Evolutionary conservation across 2,888 invertebrate species (phyloP).

Genomic region (Pollenia amentaria): DNA sequence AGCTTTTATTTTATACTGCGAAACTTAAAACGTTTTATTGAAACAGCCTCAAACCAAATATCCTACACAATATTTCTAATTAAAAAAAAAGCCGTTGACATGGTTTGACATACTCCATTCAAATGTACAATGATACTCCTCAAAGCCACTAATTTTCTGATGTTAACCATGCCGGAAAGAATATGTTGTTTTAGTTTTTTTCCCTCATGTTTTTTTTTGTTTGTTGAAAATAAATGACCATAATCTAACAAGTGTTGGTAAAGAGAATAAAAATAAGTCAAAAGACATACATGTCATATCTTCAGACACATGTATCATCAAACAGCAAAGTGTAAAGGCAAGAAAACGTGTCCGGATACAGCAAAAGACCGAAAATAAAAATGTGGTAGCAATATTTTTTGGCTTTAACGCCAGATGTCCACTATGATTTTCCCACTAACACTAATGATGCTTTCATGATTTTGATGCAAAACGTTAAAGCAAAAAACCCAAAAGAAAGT

Average conservation of each 20-base stretch:
- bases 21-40: no score
- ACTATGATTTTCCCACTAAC: constrained; percentile 39
- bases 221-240: constrained; percentile 48
- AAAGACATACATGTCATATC: constrained; percentile 36
- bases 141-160: neutral
- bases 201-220: constrained; percentile 3
- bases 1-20: no score
- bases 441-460: constrained; percentile 59
- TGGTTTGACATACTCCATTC: constrained; percentile 11
- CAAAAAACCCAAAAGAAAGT: neutral
- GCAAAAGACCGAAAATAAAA: constrained; percentile 11
- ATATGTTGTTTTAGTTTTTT: constrained; percentile 41
- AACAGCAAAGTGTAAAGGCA: neutral
- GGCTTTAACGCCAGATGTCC: constrained; percentile 53
- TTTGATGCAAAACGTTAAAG: constrained; percentile 7
- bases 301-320: constrained; percentile 45
- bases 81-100: constrained; percentile 6
- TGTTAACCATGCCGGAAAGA: constrained; percentile 26
- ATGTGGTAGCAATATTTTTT: constrained; percentile 57
- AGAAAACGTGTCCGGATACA: constrained; percentile 3
- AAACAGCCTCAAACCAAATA: neutral
- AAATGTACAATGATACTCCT: neutral
- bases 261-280: neutral
- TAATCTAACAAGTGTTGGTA: constrained; percentile 65
- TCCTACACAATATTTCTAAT: neutral